Evolutionary conservation across 2,888 invertebrate species (phyloP).

Genomic region (Synanthedon vespiformis): DNA sequence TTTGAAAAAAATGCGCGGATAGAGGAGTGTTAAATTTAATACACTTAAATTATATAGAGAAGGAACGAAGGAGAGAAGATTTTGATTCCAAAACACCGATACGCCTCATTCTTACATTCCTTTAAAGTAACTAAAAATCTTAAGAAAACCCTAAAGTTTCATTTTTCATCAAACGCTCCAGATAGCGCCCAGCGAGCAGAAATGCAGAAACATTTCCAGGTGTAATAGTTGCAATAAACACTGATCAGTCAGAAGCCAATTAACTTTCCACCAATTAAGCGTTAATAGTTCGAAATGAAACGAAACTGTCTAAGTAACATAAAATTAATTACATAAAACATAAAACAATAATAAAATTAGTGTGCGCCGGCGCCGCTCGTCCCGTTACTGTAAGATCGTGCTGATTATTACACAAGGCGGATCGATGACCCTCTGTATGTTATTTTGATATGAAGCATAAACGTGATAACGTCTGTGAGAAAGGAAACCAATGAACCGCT

Average conservation of each 20-base stretch:
- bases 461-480: neutral
- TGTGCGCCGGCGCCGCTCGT: slow-evolving; percentile 28
- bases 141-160: no score
- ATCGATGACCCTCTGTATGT: slow-evolving; percentile 1
- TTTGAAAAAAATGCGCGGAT: no score
- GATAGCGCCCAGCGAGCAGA: no score
- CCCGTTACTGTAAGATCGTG: slow-evolving; percentile 24
- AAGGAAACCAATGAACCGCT: neutral
- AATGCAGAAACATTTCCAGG: no score
- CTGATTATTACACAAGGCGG: slow-evolving; percentile 6
- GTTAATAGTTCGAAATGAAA: neutral
- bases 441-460: neutral
- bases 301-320: slow-evolving; percentile 7
- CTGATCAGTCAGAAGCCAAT: neutral
- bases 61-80: no score
- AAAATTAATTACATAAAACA: slow-evolving; percentile 38
- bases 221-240: neutral
- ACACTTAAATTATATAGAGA: no score
- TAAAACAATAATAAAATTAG: slow-evolving; percentile 35
- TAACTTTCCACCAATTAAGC: neutral
- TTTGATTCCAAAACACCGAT: no score
- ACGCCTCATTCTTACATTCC: no score
- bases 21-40: no score
- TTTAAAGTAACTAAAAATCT: no score
- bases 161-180: no score